Conservation (phyloP, 2,113 vertebrate species). For the Ibidorhyncha struthersii region DNA sequence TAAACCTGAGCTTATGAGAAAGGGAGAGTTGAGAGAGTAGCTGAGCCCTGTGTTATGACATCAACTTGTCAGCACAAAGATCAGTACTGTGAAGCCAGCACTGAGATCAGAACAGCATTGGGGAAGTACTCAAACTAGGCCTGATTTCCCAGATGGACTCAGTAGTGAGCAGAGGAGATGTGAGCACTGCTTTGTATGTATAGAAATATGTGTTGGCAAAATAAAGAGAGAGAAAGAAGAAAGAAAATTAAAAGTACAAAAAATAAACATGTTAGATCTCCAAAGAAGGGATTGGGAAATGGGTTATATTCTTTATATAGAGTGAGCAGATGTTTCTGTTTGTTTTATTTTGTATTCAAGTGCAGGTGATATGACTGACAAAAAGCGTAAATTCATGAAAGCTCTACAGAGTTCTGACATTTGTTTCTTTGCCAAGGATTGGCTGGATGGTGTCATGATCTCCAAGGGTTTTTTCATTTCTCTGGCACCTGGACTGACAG, state of each 20-base stretch:
- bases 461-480: background rate
- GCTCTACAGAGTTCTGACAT: background rate
- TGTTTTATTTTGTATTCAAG: background rate
- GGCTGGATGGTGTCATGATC: background rate
- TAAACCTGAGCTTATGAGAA: background rate
- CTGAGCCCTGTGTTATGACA: background rate
- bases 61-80: background rate
- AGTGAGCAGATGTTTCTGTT: background rate
- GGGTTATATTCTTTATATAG: background rate
- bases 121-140: background rate
- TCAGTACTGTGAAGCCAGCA: background rate
- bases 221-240: background rate
- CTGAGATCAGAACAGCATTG: background rate
- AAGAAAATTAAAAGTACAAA: background rate
- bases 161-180: background rate
- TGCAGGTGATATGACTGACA: background rate
- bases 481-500: background rate
- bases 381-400: background rate
- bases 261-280: background rate
- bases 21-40: background rate
- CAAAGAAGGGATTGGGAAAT: background rate
- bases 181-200: background rate
- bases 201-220: background rate
- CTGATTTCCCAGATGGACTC: background rate
- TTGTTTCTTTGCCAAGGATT: background rate